phyloP scores from a whole-genome alignment of 2,888 invertebrate genomes.

The Sipunculus nudus region DNA sequence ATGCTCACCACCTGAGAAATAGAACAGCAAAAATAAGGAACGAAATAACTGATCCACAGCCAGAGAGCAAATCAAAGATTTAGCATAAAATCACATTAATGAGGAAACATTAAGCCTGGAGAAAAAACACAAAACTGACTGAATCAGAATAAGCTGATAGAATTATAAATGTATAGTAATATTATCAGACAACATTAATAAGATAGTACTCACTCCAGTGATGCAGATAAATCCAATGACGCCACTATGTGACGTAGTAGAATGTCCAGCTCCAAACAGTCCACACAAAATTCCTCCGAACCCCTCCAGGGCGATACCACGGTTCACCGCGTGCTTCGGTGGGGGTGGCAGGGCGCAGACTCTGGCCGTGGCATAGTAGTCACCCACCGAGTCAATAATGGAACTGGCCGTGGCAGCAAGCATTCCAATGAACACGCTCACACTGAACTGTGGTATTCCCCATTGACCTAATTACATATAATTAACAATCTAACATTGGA shows the following conservation, averaged over 20 bases:
- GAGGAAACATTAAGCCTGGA: too few species aligned
- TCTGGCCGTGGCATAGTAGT: conserved; percentile 16
- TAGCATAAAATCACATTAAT: too few species aligned
- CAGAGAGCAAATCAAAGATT: too few species aligned
- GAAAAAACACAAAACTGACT: too few species aligned
- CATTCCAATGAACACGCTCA: conserved; percentile 8
- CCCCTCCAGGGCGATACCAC: conserved; percentile 75
- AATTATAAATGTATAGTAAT: too few species aligned
- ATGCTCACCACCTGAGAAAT: too few species aligned
- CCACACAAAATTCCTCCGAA: conserved; percentile 82
- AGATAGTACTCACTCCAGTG: conserved; percentile 76
- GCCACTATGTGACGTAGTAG: conserved; percentile 86
- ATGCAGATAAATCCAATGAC: conserved; percentile 88
- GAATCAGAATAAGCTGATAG: too few species aligned
- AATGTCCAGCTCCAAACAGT: conserved; percentile 84
- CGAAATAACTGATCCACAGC: too few species aligned
- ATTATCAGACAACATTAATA: too few species aligned
- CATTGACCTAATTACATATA: conserved; percentile 12
- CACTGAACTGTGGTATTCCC: conserved; percentile 5
- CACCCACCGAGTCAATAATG: conserved; percentile 10
- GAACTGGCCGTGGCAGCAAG: conserved; percentile 13
- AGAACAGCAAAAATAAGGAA: too few species aligned
- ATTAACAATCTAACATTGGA: too few species aligned
- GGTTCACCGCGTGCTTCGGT: conserved; percentile 12
- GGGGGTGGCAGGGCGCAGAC: conserved; percentile 7